These are phyloP conservation scores for Willisornis vidua DNA, from an alignment of 2,113 vertebrate species.

Conservation along the genomic window DNA sequence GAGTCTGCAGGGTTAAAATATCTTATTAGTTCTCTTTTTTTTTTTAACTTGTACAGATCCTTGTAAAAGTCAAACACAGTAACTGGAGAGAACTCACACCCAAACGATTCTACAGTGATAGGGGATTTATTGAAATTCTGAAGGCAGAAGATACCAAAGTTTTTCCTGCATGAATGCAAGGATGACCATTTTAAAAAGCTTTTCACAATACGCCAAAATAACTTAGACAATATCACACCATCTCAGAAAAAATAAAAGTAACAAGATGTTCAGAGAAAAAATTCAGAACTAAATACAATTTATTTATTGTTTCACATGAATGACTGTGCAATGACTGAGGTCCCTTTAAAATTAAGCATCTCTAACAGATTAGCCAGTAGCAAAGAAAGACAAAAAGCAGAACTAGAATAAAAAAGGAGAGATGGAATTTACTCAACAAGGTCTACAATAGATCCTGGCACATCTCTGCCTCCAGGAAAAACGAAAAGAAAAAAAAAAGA, in stretches of 20 bases:
- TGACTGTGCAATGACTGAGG: not conserved
- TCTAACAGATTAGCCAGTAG: not conserved
- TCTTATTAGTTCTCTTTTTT: not conserved
- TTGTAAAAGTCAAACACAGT: not conserved
- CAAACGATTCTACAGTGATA: not conserved
- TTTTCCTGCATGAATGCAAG: not conserved
- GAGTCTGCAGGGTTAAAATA: not conserved
- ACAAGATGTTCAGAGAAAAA: not conserved
- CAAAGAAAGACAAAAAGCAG: not conserved
- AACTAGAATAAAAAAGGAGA: not conserved
- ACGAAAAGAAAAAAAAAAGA: not conserved
- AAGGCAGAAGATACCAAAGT: not conserved
- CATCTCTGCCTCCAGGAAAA: not conserved
- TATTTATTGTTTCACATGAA: not conserved
- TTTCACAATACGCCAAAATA: not conserved
- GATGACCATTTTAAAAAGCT: not conserved
- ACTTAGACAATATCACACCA: not conserved
- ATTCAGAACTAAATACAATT: not conserved
- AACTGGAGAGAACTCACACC: not conserved
- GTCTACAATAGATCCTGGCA: not conserved
- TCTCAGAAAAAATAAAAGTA: not conserved
- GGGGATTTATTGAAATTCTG: not conserved
- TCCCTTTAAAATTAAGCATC: not conserved
- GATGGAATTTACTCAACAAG: not conserved
- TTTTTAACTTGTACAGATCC: not conserved